Evolutionary conservation across 2,888 invertebrate genomes (phyloP), one percentile per base, ranked within the genome.

Genomic region (Melanotus villosus): DNA sequence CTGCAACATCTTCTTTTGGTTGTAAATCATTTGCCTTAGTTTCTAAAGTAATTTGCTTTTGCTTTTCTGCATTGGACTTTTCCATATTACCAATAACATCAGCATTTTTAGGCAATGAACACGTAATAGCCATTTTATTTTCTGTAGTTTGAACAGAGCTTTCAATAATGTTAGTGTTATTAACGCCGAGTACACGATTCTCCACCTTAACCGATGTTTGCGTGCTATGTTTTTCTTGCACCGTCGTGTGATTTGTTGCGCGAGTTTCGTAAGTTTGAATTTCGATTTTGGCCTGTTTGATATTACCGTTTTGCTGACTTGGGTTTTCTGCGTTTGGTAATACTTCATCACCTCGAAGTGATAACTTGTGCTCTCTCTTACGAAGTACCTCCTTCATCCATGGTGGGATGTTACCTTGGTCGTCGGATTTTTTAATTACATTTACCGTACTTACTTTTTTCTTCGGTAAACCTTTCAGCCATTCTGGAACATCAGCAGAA

Each of bases 361-460:
- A 64, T 2, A 54, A 30, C 19, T 41, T 64, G n/a, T 56, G 43
- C 4, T 67, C 32, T 12, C 56, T 34, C 18, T n/a, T 34, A n/a
- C 23, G 34, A 9, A 12, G 36, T 9, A 66, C 4, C 38, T 66
- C 66, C 41, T 50, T 10, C 45, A 66, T 38, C 66, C 66, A 66
- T 9, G 66, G 63, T 16, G 54, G 12, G 14, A 30, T n/a, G 9
- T 0, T 21, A 4, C 14, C 19, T 16, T 10, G 3, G 10, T 16
- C 4, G 9, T 18, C 41, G 2, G 7, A 9, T 54, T 34, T 38
- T 14, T 12, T 18, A 7, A 5, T 6, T 7, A 30, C 21, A 6
- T 12, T 12, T 10, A 21, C 7, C 2, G 14, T 12, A 14, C 19
- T 14, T n/a, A 23, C 10, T 12, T 43, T 63, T 16, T 23, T 54